A percentile compares a stretch with the other conserved stretches of the same genome.
Conservation (phyloP, 2,888 invertebrate genomes). For the Drosophila prolongata region DNA sequence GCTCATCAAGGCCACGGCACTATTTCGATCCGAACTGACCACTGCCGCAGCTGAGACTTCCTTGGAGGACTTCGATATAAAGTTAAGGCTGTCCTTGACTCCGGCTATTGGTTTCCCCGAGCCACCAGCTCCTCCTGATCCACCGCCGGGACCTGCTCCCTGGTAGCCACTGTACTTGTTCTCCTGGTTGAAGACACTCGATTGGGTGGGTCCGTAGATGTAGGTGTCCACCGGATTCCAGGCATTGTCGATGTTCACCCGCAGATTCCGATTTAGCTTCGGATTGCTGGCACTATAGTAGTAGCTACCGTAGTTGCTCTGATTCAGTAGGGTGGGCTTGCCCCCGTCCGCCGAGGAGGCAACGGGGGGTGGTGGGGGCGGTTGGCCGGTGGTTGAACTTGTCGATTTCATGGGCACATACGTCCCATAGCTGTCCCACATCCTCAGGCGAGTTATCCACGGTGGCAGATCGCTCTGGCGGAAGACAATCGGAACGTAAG, state of each 20-base stretch:
- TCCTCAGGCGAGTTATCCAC: slow-evolving; percentile 89
- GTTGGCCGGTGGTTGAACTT: slow-evolving; percentile 82
- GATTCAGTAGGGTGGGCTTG: slow-evolving; percentile 80
- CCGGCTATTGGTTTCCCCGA: slow-evolving; percentile 67
- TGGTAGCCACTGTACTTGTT: slow-evolving; percentile 84
- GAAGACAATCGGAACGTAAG: slow-evolving; percentile 2
- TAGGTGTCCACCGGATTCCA: slow-evolving; percentile 85
- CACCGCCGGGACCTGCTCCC: slow-evolving; percentile 65
- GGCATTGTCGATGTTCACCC: slow-evolving; percentile 84
- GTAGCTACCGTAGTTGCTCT: slow-evolving; percentile 82
- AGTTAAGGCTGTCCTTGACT: slow-evolving; percentile 84
- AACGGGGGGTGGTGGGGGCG: slow-evolving; percentile 81
- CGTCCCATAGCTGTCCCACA: slow-evolving; percentile 90
- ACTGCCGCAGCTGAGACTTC: slow-evolving; percentile 65
- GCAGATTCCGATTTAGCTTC: slow-evolving; percentile 83
- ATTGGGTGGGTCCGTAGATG: slow-evolving; percentile 84
- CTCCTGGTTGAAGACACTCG: slow-evolving; percentile 84
- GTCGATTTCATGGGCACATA: slow-evolving; percentile 84
- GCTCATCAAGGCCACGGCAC: slow-evolving; percentile 73
- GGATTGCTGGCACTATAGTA: slow-evolving; percentile 84
- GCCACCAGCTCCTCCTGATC: slow-evolving; percentile 49
- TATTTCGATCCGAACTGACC: slow-evolving; percentile 62
- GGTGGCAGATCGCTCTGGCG: slow-evolving; percentile 84
- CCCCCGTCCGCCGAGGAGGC: slow-evolving; percentile 79
- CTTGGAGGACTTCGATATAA: slow-evolving; percentile 73